These are phyloP conservation scores for Boloria selene DNA, from an alignment of 2,888 invertebrate species.

Conservation along the genomic window DNA sequence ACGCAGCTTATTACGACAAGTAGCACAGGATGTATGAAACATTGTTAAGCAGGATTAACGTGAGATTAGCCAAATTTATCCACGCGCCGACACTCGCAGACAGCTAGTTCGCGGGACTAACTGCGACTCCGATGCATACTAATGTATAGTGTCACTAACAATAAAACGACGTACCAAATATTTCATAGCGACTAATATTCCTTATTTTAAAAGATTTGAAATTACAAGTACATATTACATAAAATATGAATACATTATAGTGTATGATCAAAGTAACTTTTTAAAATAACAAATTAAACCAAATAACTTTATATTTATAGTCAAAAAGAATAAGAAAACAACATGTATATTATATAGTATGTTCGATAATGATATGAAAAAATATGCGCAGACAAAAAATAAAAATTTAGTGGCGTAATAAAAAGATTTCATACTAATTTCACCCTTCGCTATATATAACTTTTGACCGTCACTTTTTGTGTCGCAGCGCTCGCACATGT, in stretches of 20 bases:
- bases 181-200: too few species aligned
- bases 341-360: neutral
- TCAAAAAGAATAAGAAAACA: neutral
- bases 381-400: conserved; percentile 1
- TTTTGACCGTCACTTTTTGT: conserved; percentile 7
- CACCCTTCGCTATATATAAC: conserved; percentile 6
- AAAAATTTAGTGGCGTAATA: conserved; percentile 8
- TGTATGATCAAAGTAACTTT: too few species aligned
- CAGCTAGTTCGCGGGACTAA: conserved; percentile 71
- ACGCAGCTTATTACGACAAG: neutral
- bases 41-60: conserved; percentile 4
- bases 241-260: too few species aligned
- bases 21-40: neutral
- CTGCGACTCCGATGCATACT: conserved; percentile 64
- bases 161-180: conserved; percentile 35
- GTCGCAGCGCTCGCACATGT: conserved; percentile 14
- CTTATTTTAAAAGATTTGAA: too few species aligned
- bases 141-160: conserved; percentile 51
- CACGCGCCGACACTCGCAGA: conserved; percentile 53
- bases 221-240: too few species aligned
- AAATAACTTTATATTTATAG: too few species aligned
- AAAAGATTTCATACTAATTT: conserved; percentile 20
- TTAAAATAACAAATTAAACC: too few species aligned
- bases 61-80: conserved; percentile 44
- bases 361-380: neutral